Evolutionary conservation across 2,797 vertebrate species (phyloP).

Genomic region (Megalops cyprinoides): DNA sequence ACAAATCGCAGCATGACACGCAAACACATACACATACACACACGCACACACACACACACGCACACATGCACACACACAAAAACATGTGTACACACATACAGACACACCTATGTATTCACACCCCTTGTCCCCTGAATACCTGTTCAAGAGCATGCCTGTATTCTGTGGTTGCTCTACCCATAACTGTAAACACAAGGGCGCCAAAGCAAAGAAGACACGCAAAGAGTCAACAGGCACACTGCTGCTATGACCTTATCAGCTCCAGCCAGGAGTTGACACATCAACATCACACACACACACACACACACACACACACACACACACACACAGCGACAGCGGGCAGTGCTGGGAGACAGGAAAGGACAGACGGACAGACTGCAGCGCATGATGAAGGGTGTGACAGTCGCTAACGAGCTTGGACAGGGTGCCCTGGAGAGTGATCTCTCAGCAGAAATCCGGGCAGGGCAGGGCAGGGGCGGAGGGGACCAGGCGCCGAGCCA

Average conservation of each 20-base stretch:
- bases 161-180: background rate
- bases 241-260: background rate
- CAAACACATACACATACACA: background rate
- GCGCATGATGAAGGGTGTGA: too few relatives aligned
- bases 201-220: background rate
- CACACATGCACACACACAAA: background rate
- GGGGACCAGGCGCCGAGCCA: background rate
- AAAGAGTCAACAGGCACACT: background rate
- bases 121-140: background rate
- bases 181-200: background rate
- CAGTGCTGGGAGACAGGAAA: background rate
- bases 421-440: background rate
- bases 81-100: background rate
- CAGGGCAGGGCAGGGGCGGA: background rate
- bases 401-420: background rate
- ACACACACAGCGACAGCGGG: background rate
- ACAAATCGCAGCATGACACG: conserved; percentile 4
- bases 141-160: too few relatives aligned
- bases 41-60: background rate
- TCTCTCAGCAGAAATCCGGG: background rate
- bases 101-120: background rate
- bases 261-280: background rate
- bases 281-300: background rate
- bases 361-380: background rate
- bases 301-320: too few relatives aligned